Evolutionary conservation across 1,140 invertebrate species (phyloP), one percentile per base, ranked within the genome.

Genomic region (Drosophila yakuba): DNA sequence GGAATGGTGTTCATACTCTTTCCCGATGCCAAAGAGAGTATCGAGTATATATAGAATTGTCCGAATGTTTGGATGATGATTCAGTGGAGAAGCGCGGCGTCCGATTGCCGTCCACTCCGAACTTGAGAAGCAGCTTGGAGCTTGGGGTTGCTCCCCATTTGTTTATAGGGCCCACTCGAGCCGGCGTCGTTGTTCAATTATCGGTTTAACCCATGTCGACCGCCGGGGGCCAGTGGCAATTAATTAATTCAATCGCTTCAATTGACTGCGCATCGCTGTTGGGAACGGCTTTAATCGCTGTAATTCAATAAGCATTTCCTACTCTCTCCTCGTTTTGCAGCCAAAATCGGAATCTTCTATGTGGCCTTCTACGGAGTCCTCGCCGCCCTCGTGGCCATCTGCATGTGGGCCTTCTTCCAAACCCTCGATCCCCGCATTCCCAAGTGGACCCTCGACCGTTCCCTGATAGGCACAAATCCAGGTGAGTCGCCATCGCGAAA

Each of bases 301-400:
- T 80, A 74, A 80, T 72, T 76, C 41, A 76, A 67, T 67, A 48
- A 44, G 23, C 32, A 28, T 47, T 62, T 43, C 32, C 43, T 20
- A 54, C 14, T 39, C 25, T 45, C 20, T 54, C 75, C 71, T 67
- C 86, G 83, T 78, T 0, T 86, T 83, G 61, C 94, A 98, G 97
- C 95, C 52, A 98, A 98, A 94, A 98, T 99, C 92, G 95, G 95
- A 36, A 92, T 97, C 15, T 99, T 99, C 94, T 99, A 99, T 93
- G 93, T 97, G 74, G 95, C 97, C 85, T 99, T 98, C 93, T 99
- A 98, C 93, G 94, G 95, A 47, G 96, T 96, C 58, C 93, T 99
- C 75, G 96, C 96, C 15, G 95, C 97, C 7, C 94, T 99, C 77
- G 98, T 98, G 52, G 95, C 96, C 20, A 96, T 97, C 44, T 97